Conservation (phyloP, 2,113 vertebrate species). For the Psophia crepitans region DNA sequence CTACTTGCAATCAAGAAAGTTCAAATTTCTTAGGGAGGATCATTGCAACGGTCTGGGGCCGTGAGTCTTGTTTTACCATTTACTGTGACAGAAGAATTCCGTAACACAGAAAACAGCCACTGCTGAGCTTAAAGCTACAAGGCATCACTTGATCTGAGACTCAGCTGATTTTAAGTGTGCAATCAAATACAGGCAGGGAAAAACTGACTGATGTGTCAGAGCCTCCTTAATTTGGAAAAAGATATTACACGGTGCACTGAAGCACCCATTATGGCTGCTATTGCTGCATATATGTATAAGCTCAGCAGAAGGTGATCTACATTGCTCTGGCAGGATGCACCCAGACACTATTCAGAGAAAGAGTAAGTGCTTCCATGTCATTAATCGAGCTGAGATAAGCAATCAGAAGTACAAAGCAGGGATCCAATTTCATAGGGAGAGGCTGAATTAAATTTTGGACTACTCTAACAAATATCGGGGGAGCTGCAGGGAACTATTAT, state of each 20-base stretch:
- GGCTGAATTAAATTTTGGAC: slow-evolving; percentile 6
- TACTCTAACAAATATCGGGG: background rate
- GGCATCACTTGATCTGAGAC: background rate
- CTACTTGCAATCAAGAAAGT: background rate
- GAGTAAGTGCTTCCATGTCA: slow-evolving; percentile 20
- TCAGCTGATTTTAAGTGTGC: background rate
- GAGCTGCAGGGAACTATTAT: background rate
- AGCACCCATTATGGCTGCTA: background rate
- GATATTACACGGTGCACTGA: background rate
- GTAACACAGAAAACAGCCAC: background rate
- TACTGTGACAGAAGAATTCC: background rate
- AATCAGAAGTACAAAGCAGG: slow-evolving; percentile 5
- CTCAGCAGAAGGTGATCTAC: slow-evolving; percentile 22
- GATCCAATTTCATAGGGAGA: background rate
- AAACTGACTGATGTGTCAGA: background rate
- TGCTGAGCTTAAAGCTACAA: background rate
- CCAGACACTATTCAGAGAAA: slow-evolving; percentile 2
- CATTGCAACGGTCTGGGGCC: background rate
- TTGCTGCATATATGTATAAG: background rate
- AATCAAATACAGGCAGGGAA: background rate
- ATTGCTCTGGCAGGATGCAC: background rate
- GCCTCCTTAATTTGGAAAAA: slow-evolving; percentile 7
- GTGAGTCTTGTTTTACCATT: background rate
- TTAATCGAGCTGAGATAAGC: background rate
- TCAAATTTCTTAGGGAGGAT: background rate